Base-by-base conservation (phyloP, 2,797 vertebrate genomes). In the Notolabrus celidotus region DNA sequence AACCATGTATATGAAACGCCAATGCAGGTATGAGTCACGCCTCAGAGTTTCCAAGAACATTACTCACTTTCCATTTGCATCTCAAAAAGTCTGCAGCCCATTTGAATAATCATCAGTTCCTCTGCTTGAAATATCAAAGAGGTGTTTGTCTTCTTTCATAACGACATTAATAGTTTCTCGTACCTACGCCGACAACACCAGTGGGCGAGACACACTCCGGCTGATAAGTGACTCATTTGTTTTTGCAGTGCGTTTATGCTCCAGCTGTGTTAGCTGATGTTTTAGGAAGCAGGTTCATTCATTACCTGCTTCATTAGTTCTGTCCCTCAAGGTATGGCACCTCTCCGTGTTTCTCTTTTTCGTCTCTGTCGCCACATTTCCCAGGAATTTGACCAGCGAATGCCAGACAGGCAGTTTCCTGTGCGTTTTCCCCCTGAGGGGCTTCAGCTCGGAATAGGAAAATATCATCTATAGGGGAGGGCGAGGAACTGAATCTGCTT, bases 261-360 rank as follows among this genome's bases (percentile, higher is more conserved):
- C 89, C 88, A 87, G 86, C 90, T 92, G 88, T 88, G 88, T 74
- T 34, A 65, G 80, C 76, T 86, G 88, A 86, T 79, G 82, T 89
- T 89, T 82, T 77, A 61, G 83, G 75, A 86, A 67, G 79, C 77
- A 71, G 80, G 77, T 90, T 84, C 85, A 88, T 92, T 88, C 86
- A 91, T 92, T 92, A 89, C 78, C 80, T 70, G 82, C 89, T 88
- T 91, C 91, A 91, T 92, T 92, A 91, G 74, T 80, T 89, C 76
- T 63, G 70, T 85, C 83, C 88, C 83, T 83, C 71, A 60, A 89
- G 88, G 83, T 86, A 75, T 61, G 58, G 71, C 87, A 81, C 87
- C 86, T 84, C 67, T 71, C 46, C 70, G 38, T 53, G 53, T 38
- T 52, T 71, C 33, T 74, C 14, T 33, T 43, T 58, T 73, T 52